Evolutionary conservation across 2,797 vertebrate species (phyloP).

Genomic region (Propithecus perrieri): DNA sequence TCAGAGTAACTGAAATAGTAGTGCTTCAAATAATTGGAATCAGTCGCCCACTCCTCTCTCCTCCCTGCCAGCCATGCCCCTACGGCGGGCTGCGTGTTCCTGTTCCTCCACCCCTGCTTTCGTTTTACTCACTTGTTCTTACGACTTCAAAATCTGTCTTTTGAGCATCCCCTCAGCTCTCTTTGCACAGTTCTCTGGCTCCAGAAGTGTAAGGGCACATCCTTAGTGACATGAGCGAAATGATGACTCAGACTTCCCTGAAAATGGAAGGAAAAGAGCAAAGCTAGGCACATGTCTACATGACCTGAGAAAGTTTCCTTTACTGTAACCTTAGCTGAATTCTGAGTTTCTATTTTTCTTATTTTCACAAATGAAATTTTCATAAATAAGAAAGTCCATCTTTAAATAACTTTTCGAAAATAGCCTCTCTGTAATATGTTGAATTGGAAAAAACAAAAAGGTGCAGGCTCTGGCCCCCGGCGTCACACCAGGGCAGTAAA

Average conservation of each 20-base stretch:
- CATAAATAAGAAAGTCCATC: not conserved
- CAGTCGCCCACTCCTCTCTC: accelerated
- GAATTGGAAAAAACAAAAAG: not conserved
- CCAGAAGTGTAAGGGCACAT: not conserved
- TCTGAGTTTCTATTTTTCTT: slow-evolving; percentile 37
- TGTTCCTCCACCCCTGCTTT: not conserved
- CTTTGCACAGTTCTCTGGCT: not conserved
- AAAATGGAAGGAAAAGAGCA: not conserved
- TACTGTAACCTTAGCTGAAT: not conserved
- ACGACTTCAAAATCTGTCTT: not conserved
- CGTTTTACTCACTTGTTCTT: not conserved
- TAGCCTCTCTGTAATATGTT: not conserved
- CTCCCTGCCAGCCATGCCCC: accelerated
- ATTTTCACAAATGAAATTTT: slow-evolving; percentile 22
- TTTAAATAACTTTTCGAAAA: slow-evolving; percentile 49
- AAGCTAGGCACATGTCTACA: not conserved
- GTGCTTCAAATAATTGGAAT: not conserved
- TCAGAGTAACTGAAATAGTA: not conserved
- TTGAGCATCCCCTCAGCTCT: not conserved
- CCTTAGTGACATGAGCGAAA: not conserved
- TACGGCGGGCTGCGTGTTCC: not conserved
- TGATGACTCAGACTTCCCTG: not conserved
- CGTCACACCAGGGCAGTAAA: not conserved
- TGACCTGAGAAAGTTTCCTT: not conserved
- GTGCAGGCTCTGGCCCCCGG: not conserved